Evolutionary conservation across 2,797 vertebrate species (phyloP).

Genomic region (Notolepis coatsorum): DNA sequence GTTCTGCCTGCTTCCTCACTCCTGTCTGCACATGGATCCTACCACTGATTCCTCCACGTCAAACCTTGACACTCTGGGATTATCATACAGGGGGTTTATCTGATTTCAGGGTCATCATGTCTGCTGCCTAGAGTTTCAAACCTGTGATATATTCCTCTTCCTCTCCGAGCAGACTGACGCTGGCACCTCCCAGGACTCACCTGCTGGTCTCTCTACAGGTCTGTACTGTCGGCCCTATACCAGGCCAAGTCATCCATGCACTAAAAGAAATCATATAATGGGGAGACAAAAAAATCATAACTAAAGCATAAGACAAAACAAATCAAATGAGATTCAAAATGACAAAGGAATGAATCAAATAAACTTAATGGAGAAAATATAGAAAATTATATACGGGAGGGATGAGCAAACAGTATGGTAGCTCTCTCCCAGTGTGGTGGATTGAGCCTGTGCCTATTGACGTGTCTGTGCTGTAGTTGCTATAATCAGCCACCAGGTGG

Average conservation of each 20-base stretch:
- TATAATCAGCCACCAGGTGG: conserved; percentile 39
- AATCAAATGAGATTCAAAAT: conserved; percentile 18
- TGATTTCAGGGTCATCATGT: too few species aligned
- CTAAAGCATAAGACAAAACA: conserved; percentile 24
- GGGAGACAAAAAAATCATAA: conserved; percentile 57
- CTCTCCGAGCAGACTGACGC: background rate
- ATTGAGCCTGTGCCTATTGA: background rate
- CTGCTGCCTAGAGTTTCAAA: too few species aligned
- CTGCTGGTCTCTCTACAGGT: conserved; percentile 38
- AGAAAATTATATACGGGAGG: too few species aligned
- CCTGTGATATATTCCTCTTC: too few species aligned
- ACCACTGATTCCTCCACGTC: too few species aligned
- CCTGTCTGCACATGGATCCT: too few species aligned
- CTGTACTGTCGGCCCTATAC: conserved; percentile 42
- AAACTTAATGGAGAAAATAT: conserved; percentile 2
- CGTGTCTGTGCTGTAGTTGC: conserved; percentile 9
- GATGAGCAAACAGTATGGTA: too few species aligned
- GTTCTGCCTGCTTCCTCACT: too few species aligned
- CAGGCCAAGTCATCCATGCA: conserved; percentile 72
- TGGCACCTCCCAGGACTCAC: conserved; percentile 61
- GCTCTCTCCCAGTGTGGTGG: too few species aligned
- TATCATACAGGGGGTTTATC: too few species aligned
- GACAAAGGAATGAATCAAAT: background rate
- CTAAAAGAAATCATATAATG: conserved; percentile 71
- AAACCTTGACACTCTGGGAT: too few species aligned